Evolutionary conservation across 2,113 vertebrate species (phyloP).

Genomic region (Syngnathus scovelli): DNA sequence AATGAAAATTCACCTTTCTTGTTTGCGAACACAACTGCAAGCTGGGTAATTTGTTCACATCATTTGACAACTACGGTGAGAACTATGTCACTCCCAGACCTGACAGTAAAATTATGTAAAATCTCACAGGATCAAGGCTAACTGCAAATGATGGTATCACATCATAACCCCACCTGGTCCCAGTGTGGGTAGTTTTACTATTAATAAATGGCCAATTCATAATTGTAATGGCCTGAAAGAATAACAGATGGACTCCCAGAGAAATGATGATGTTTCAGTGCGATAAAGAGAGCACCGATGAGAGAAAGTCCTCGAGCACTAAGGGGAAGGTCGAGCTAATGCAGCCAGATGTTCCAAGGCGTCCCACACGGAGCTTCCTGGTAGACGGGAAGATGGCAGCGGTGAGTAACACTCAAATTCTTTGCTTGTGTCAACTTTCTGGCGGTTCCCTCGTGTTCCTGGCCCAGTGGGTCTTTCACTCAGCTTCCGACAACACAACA

Average conservation of each 20-base stretch:
- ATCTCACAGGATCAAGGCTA: background rate
- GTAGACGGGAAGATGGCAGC: slow-evolving; percentile 1
- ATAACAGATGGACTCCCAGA: background rate
- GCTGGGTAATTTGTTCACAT: background rate
- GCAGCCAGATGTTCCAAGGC: slow-evolving; percentile 46
- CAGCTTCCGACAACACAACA: slow-evolving; percentile 30
- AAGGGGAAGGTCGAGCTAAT: slow-evolving; percentile 45
- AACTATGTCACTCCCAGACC: background rate
- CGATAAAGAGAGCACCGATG: background rate
- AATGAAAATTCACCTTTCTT: background rate
- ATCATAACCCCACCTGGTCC: background rate
- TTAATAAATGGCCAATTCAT: background rate
- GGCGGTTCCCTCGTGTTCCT: slow-evolving; percentile 8
- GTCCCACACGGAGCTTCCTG: slow-evolving; percentile 33
- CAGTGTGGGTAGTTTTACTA: background rate
- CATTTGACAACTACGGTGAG: background rate
- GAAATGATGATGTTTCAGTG: background rate
- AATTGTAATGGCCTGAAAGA: background rate
- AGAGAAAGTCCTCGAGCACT: slow-evolving; percentile 30
- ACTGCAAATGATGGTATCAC: background rate
- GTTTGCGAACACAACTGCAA: background rate
- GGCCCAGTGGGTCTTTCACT: slow-evolving; percentile 16
- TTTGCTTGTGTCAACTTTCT: slow-evolving; percentile 20
- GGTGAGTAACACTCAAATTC: background rate
- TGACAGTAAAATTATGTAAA: background rate